phyloP scores from a whole-genome alignment of 2,113 vertebrate genomes.

The Loxodonta africana region DNA sequence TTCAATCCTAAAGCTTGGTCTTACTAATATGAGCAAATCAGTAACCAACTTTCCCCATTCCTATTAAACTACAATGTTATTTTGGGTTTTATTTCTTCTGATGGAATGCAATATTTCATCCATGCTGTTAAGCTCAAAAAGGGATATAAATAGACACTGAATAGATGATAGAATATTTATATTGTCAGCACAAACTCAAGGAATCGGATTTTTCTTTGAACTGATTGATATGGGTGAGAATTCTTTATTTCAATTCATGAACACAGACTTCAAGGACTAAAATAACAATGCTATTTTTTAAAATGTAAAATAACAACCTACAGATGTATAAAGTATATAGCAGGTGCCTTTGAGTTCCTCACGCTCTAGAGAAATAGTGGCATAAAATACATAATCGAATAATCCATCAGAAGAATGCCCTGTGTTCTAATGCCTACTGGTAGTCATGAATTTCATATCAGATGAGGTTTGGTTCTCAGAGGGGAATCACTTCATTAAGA shows the following conservation, averaged over 20 bases:
- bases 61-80: constrained; percentile 24
- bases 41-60: background rate
- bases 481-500: constrained; percentile 19
- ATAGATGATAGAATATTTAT: constrained; percentile 59
- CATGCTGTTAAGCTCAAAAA: constrained; percentile 58
- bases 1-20: background rate
- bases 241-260: constrained; percentile 63
- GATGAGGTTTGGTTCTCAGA: constrained; percentile 10
- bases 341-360: constrained; percentile 12
- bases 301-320: constrained; percentile 47
- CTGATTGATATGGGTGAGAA: constrained; percentile 20
- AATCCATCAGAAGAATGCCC: background rate
- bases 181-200: constrained; percentile 44
- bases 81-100: constrained; percentile 46
- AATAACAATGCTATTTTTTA: constrained; percentile 30
- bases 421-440: background rate
- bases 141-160: constrained; percentile 47
- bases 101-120: constrained; percentile 57
- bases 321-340: background rate
- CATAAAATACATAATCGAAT: constrained; percentile 56
- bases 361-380: constrained; percentile 6
- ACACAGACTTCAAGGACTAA: constrained; percentile 24
- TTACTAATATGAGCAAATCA: constrained; percentile 21
- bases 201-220: constrained; percentile 67
- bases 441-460: constrained; percentile 36